Evolutionary conservation across 1,140 invertebrate species (phyloP).

Genomic region (Drosophila sp.): DNA sequence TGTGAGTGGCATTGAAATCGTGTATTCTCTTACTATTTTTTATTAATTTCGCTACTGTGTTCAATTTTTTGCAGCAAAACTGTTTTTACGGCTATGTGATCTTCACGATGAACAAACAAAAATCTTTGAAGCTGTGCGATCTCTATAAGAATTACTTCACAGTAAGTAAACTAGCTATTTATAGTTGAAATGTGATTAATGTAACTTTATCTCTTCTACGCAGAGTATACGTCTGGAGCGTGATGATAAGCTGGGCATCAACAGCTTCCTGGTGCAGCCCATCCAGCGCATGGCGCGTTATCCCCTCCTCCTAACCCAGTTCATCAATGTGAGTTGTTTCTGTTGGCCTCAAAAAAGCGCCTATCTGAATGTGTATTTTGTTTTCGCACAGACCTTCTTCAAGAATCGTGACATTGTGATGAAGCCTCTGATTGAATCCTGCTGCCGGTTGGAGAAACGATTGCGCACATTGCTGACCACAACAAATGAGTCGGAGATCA

Average conservation of each 20-base stretch:
- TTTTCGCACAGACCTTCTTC: slow-evolving; percentile 67
- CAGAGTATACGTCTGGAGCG: slow-evolving; percentile 77
- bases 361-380: neutral
- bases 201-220: neutral
- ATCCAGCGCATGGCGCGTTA: slow-evolving; percentile 83
- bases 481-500: slow-evolving; percentile 81
- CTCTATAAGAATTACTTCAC: slow-evolving; percentile 81
- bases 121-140: slow-evolving; percentile 81
- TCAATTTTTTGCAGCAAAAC: slow-evolving; percentile 56
- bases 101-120: slow-evolving; percentile 84
- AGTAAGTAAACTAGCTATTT: slow-evolving; percentile 38
- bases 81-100: slow-evolving; percentile 83
- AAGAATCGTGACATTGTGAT: slow-evolving; percentile 78
- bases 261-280: slow-evolving; percentile 82
- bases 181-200: neutral
- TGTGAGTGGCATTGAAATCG: slow-evolving; percentile 51
- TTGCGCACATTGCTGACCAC: slow-evolving; percentile 73
- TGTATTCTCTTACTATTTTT: too few relatives aligned
- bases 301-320: slow-evolving; percentile 76
- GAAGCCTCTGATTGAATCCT: slow-evolving; percentile 79
- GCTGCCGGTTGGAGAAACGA: slow-evolving; percentile 78
- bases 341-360: neutral
- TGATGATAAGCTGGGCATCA: slow-evolving; percentile 84
- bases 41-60: too few relatives aligned
- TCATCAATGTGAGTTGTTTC: slow-evolving; percentile 66